Evolutionary conservation across 2,113 vertebrate species (phyloP).

Genomic region (Marmota flaviventris): DNA sequence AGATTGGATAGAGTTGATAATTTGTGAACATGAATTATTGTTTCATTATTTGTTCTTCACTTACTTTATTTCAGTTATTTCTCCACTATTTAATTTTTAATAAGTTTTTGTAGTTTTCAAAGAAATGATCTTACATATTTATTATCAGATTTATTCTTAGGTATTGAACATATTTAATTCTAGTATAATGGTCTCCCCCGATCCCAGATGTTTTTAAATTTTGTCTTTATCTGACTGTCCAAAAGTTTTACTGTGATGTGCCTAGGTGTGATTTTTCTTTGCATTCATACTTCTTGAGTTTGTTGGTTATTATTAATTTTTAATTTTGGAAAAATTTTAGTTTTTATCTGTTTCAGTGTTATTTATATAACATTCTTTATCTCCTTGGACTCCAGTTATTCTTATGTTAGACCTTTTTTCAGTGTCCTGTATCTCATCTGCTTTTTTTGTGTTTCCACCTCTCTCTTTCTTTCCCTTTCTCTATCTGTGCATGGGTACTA

Average conservation of each 20-base stretch:
- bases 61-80: not conserved
- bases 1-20: not conserved
- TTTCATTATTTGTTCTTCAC: not conserved
- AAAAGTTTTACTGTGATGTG: constrained; percentile 14
- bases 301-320: not conserved
- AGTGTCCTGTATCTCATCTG: not conserved
- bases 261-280: not conserved
- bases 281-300: not conserved
- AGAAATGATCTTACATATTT: constrained; percentile 6
- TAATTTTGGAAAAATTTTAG: not conserved
- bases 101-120: constrained; percentile 37
- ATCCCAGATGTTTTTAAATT: not conserved
- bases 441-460: not conserved
- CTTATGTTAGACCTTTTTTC: not conserved
- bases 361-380: not conserved
- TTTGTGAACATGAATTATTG: not conserved
- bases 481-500: not conserved
- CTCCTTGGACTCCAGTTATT: not conserved
- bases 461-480: too few relatives aligned
- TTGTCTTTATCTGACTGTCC: not conserved
- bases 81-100: not conserved
- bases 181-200: not conserved
- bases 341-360: constrained; percentile 1
- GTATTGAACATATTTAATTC: not conserved
- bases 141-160: not conserved